Evolutionary conservation across 2,888 invertebrate genomes (phyloP).

Genomic region (Drosophila mimica): DNA sequence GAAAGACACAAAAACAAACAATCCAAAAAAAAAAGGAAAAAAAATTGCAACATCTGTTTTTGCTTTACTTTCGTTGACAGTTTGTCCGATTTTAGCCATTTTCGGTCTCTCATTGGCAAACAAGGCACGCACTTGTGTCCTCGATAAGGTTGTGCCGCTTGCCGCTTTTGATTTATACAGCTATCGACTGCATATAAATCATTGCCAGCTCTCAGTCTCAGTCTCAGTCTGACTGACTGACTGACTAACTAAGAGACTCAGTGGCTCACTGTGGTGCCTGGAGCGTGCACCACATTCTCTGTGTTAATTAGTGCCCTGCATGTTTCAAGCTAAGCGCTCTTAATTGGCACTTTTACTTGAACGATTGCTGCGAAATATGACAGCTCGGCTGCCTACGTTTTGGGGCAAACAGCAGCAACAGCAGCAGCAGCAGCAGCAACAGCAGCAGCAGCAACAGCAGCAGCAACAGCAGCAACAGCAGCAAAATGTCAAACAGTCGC

Average conservation of each 20-base stretch:
- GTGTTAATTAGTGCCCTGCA: conserved; percentile 63
- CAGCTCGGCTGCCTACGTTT: conserved; percentile 43
- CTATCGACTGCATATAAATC: conserved; percentile 66
- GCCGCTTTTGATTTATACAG: conserved; percentile 66
- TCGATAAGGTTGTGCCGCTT: conserved; percentile 61
- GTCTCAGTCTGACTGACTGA: conserved; percentile 46
- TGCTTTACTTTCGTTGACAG: conserved; percentile 79
- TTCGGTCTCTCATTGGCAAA: conserved; percentile 53
- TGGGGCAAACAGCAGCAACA: conserved; percentile 1
- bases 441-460: conserved; percentile 1
- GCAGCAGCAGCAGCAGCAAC: neutral
- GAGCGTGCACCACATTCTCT: conserved; percentile 49
- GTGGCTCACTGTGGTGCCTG: conserved; percentile 16
- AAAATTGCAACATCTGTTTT: conserved; percentile 57
- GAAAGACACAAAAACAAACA: conserved; percentile 10
- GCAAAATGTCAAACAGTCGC: conserved; percentile 46
- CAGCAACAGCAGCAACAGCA: conserved; percentile 6
- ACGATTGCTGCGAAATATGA: conserved; percentile 70
- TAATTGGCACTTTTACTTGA: conserved; percentile 75
- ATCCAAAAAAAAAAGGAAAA: conserved; percentile 13
- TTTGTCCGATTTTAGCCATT: conserved; percentile 42
- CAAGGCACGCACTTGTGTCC: conserved; percentile 76
- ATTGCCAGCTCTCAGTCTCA: conserved; percentile 41
- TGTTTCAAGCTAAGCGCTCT: conserved; percentile 52
- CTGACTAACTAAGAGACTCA: conserved; percentile 25